phyloP scores from a whole-genome alignment of 2,797 vertebrate species.

The Lagodon rhomboides region DNA sequence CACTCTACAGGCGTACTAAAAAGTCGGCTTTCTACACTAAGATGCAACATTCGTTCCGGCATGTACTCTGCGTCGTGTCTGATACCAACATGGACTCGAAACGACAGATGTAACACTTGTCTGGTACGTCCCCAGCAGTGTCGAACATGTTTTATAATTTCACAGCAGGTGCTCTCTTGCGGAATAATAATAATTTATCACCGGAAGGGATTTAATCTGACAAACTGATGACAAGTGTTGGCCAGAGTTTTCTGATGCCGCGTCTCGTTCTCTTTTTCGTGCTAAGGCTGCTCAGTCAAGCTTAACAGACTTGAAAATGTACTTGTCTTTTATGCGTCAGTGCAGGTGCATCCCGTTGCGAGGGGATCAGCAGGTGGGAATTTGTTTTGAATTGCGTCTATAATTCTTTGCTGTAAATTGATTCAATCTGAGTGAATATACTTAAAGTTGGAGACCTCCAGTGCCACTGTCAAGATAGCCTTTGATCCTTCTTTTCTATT shows the following conservation, averaged over 20 bases:
- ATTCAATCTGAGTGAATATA: constrained; percentile 32
- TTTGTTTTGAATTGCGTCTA: constrained; percentile 25
- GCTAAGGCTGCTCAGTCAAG: constrained; percentile 18
- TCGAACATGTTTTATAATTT: too few species aligned
- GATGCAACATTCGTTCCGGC: neutral
- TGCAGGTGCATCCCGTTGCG: neutral
- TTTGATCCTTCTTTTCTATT: constrained; percentile 15
- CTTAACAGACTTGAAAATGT: constrained; percentile 1
- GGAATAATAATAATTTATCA: neutral
- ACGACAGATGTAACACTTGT: neutral
- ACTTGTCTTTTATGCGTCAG: neutral
- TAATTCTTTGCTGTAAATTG: constrained; percentile 30
- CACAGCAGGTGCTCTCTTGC: too few species aligned
- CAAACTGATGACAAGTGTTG: neutral
- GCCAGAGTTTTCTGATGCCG: neutral
- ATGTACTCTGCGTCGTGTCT: neutral
- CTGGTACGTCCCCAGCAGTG: too few species aligned
- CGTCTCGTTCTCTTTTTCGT: constrained; percentile 8
- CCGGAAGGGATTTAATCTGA: constrained; percentile 18
- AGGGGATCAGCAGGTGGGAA: constrained; percentile 11
- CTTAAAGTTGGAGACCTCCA: constrained; percentile 11
- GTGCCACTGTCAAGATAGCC: neutral
- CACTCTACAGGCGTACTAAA: neutral
- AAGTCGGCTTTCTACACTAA: neutral
- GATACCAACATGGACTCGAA: neutral